Base-by-base conservation (phyloP, 2,888 invertebrate genomes). In the Drosophila merina region DNA sequence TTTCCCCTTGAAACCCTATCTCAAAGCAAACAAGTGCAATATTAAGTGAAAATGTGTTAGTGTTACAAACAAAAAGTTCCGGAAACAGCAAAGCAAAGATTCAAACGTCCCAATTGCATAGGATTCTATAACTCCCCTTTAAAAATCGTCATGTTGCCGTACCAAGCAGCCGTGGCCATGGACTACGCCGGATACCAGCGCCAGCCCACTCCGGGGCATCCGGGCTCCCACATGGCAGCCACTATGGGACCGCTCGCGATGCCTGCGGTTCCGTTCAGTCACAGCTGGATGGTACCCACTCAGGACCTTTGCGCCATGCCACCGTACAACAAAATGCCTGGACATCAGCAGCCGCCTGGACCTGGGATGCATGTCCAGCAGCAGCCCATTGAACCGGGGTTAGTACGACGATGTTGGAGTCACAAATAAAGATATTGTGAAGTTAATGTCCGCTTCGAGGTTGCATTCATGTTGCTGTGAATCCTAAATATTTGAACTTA, bases 281-380 rank as follows among this genome's bases (percentile, higher is more conserved):
- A 97, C 94, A 97, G 97, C 93, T 97, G 97, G 97, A 96, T 97
- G 95, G 96, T 97, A 94, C 95, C 94, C 93, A 95, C 96, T 93
- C 96, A 96, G 95, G 96, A 97, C 94, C 95, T 97, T 93, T 96
- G 96, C 95, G 95, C 94, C 92, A 95, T 96, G 94, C 95, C 96
- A 93, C 96, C 96, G 93, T 95, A 94, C 93, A 95, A 95, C 93
- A 95, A 95, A 94, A 93, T 92, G 91, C 89, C 91, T 60, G 90
- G 90, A 72, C 92, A 92, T 73, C 91, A 91, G 73, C 88, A 88
- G 74, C 80, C 89, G 58, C 82, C 81, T 3, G 75, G 70, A 33
- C 81, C 83, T 7, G 88, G 89, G 57, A 91, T 91, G 90, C 91
- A 89, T 72, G 76, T 82, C 45, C 91, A 90, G 72, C 92, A 91